Evolutionary conservation across 2,888 invertebrate genomes (phyloP).

Genomic region (Alcis repandata): DNA sequence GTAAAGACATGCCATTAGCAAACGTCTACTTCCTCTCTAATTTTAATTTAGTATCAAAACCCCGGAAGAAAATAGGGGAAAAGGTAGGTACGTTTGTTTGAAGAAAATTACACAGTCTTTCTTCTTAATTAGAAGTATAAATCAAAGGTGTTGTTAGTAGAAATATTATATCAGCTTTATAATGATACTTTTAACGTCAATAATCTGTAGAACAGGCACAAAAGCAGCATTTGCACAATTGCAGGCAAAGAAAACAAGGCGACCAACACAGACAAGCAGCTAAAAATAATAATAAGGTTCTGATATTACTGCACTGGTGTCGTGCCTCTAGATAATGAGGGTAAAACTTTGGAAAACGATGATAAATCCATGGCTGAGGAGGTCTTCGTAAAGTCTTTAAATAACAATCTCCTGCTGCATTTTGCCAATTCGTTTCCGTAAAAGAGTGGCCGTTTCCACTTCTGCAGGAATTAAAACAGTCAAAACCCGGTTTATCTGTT

Average conservation of each 20-base stretch:
- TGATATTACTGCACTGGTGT: constrained; percentile 49
- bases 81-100: too few species aligned
- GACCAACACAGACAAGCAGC: constrained; percentile 59
- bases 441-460: constrained; percentile 4
- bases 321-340: constrained; percentile 49
- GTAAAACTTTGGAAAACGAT: constrained; percentile 55
- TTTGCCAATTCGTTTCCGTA: constrained; percentile 37
- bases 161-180: background rate
- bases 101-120: too few species aligned
- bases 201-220: constrained; percentile 59
- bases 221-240: constrained; percentile 59
- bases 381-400: constrained; percentile 55
- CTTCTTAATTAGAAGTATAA: too few species aligned
- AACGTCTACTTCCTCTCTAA: too few species aligned
- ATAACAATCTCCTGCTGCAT: constrained; percentile 59
- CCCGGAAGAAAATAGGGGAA: too few species aligned
- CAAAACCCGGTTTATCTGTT: background rate
- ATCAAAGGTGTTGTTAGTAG: too few species aligned
- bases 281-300: constrained; percentile 49
- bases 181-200: constrained; percentile 10
- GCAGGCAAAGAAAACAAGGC: constrained; percentile 61
- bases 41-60: too few species aligned
- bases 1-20: too few species aligned
- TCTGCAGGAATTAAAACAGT: constrained; percentile 11
- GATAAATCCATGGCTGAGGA: constrained; percentile 56